Evolutionary conservation across 2,797 vertebrate genomes (phyloP), one percentile per base, ranked within the genome.

Genomic region (Mallotus villosus): DNA sequence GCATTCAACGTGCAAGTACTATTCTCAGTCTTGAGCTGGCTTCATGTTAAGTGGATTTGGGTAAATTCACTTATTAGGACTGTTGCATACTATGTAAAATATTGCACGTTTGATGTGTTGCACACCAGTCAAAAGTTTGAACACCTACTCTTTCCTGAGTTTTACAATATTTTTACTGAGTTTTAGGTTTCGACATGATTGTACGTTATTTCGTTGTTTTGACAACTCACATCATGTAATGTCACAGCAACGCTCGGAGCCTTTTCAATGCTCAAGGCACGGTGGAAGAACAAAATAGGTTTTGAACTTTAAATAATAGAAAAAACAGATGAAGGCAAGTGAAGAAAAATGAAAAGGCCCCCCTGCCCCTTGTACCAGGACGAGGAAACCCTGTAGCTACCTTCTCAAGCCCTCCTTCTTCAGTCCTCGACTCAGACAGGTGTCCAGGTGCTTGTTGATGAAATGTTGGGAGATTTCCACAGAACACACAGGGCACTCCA

Each of bases 381-480:
- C 5, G 1, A 8, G 29, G 61, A 32, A 32, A 63, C 29, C 53
- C 51, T 14, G 49, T 34, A 57, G 14, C 76, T 78, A 98, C 96
- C 96, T 97, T 70, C 96, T 88, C 24, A 99, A 90, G 84, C 96
- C 94, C 27, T 96, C 96, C 77, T 94, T 97, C 88, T 98, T 99
- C 82, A 96, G 94, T 1, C 89, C 95, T 3, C 95, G 92, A 63
- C 32, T 82, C 68, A 99, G 90, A 84, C 97, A 99, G 21, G 79
- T 85, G 74, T 99, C 98, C 77, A 99, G 87, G 77, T 99, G 97
- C 63, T 93, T 95, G 88, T 99, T 99, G 82, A 98, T 96, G 1
- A 93, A 93, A 4, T 93, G 87, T 80, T 95, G 89, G 1, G 91
- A 71, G 81, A 99, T 75, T 32, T 81, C 88, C 34, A 98, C 93